Conservation (phyloP, 2,797 vertebrate genomes). For the Tokudaia muenninki region DNA sequence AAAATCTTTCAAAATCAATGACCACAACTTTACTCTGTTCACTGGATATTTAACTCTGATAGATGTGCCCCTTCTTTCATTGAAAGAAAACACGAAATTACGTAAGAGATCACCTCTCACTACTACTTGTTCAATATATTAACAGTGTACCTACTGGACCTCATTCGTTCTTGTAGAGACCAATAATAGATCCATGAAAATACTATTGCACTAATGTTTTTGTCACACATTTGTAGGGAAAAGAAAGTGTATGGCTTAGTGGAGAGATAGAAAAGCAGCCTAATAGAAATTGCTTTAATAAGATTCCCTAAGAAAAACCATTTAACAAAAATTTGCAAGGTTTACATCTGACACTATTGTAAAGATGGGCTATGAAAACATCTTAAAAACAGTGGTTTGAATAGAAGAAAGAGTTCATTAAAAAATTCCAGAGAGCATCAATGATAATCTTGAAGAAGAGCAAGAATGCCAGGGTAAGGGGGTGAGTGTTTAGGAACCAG, state of each 20-base stretch:
- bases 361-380: neutral
- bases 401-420: neutral
- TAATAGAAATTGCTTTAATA: neutral
- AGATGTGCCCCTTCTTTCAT: neutral
- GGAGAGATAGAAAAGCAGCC: neutral
- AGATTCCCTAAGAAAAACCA: neutral
- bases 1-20: neutral
- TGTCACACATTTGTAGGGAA: neutral
- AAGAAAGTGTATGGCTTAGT: neutral
- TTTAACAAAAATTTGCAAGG: neutral
- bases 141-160: neutral
- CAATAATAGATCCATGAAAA: neutral
- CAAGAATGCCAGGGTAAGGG: neutral
- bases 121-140: neutral
- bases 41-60: neutral
- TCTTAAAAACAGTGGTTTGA: neutral
- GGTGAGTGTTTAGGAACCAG: no score
- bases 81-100: neutral
- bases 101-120: neutral
- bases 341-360: neutral
- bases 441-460: neutral
- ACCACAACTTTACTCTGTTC: neutral
- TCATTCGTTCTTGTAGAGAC: neutral
- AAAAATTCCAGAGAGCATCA: neutral
- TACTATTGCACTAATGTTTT: neutral